Conservation (phyloP, 2,113 vertebrate genomes). For the Hystrix brachyura region DNA sequence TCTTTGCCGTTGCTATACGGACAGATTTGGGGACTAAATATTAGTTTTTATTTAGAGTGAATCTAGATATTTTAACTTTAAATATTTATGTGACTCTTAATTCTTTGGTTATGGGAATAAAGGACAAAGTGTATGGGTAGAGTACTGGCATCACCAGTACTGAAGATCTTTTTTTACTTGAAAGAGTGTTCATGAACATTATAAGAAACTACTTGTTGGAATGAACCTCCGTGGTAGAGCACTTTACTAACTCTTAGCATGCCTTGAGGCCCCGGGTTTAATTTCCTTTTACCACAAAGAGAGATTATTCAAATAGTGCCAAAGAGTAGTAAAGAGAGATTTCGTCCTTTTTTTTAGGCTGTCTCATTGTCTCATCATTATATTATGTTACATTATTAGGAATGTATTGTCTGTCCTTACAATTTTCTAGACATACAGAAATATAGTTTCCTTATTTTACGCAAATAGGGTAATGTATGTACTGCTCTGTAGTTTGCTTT, state of each 20-base stretch:
- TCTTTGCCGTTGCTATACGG: constrained; percentile 54
- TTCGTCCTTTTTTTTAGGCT: neutral
- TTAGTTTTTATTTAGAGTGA: constrained; percentile 63
- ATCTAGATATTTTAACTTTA: constrained; percentile 53
- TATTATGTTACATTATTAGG: neutral
- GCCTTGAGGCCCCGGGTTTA: neutral
- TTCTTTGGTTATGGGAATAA: constrained; percentile 11
- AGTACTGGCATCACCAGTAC: neutral
- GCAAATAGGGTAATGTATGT: constrained; percentile 4
- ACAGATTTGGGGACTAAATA: constrained; percentile 27
- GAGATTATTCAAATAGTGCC: neutral
- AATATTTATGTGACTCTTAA: constrained; percentile 60
- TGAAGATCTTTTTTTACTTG: constrained; percentile 17
- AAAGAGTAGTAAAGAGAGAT: constrained; percentile 26
- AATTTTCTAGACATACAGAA: constrained; percentile 13
- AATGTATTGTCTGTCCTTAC: neutral
- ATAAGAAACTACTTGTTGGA: neutral
- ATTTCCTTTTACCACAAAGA: neutral
- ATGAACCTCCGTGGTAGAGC: neutral
- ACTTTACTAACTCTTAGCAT: neutral
- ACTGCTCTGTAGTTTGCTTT: constrained; percentile 33
- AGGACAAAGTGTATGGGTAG: neutral
- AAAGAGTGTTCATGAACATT: constrained; percentile 22
- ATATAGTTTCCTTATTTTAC: constrained; percentile 44
- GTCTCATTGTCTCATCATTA: constrained; percentile 42